Evolutionary conservation across 37 sponge, comb jelly and placozoan species (phyloP).

Genomic region (Spongia lamella): DNA sequence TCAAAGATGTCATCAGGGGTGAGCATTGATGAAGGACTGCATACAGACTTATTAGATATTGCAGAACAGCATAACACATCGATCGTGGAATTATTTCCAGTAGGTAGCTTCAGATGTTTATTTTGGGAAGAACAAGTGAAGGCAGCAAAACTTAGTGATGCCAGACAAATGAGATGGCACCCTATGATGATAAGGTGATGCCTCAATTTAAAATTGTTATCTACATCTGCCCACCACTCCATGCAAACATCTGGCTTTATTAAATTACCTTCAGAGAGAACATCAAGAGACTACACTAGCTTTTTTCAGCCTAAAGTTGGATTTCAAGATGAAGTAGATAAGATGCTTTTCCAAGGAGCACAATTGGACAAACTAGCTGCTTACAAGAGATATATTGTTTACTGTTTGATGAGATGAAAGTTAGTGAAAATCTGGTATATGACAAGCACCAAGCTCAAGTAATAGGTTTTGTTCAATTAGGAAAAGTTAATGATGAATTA

Average conservation of each 20-base stretch:
- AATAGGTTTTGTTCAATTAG: slow-evolving; percentile 26
- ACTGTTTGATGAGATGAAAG: slow-evolving; percentile 50
- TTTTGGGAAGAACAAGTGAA: no score
- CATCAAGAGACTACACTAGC: slow-evolving; percentile 54
- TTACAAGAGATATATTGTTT: slow-evolving; percentile 35
- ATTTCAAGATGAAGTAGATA: slow-evolving; percentile 33
- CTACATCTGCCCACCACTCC: slow-evolving; percentile 10
- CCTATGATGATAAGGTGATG: slow-evolving; percentile 33
- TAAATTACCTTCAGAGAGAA: slow-evolving; percentile 46
- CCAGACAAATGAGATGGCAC: slow-evolving; percentile 36
- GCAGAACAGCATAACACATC: no score
- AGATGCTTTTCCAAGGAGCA: slow-evolving; percentile 20
- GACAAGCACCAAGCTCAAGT: slow-evolving; percentile 21
- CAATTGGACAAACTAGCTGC: slow-evolving; percentile 7
- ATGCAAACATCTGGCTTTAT: slow-evolving; percentile 26
- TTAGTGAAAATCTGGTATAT: slow-evolving; percentile 39
- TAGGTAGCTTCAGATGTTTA: no score
- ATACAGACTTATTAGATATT: no score
- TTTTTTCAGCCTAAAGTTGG: slow-evolving; percentile 31
- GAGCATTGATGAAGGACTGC: no score
- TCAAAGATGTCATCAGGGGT: no score
- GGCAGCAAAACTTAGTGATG: no score
- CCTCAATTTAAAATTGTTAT: slow-evolving; percentile 9
- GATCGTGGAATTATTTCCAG: no score
- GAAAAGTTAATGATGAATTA: slow-evolving; percentile 21